Conservation (phyloP, 2,797 vertebrate genomes). For the Leuciscus waleckii region DNA sequence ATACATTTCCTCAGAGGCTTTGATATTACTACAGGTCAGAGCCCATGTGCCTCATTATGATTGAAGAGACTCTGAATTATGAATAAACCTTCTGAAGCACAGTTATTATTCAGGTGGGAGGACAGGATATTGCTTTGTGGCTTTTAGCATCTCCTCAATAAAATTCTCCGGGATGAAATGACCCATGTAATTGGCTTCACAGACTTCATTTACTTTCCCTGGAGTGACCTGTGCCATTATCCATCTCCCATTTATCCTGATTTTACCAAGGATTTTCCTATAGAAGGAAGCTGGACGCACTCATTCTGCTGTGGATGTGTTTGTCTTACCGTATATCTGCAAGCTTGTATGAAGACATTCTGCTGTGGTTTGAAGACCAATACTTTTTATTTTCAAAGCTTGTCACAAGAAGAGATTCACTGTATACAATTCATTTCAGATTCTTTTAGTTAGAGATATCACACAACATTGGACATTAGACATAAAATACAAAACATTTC, state of each 20-base stretch:
- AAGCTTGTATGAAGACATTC: not conserved
- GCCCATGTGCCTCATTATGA: not conserved
- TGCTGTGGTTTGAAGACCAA: not conserved
- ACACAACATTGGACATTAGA: not conserved
- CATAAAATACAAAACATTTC: not conserved
- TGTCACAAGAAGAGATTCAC: not conserved
- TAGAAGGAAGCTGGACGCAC: not conserved
- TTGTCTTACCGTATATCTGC: not conserved
- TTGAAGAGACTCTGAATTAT: not conserved
- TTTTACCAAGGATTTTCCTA: not conserved
- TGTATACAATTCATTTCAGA: not conserved
- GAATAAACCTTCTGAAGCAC: not conserved
- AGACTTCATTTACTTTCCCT: not conserved
- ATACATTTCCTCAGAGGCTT: not conserved
- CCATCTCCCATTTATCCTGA: not conserved
- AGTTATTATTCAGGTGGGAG: not conserved
- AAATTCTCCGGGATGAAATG: not conserved
- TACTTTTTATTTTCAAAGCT: conserved; percentile 14
- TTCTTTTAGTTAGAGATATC: not conserved
- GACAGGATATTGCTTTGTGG: not conserved
- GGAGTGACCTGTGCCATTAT: not conserved
- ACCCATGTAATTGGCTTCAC: not conserved
- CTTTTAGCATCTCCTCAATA: not conserved
- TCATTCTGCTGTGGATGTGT: not conserved
- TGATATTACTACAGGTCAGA: not conserved